A percentile compares a stretch with the other conserved stretches of the same genome.
Evolutionary conservation across 2,888 invertebrate genomes (phyloP).

Genomic region (Chrysotoxum bicinctum): DNA sequence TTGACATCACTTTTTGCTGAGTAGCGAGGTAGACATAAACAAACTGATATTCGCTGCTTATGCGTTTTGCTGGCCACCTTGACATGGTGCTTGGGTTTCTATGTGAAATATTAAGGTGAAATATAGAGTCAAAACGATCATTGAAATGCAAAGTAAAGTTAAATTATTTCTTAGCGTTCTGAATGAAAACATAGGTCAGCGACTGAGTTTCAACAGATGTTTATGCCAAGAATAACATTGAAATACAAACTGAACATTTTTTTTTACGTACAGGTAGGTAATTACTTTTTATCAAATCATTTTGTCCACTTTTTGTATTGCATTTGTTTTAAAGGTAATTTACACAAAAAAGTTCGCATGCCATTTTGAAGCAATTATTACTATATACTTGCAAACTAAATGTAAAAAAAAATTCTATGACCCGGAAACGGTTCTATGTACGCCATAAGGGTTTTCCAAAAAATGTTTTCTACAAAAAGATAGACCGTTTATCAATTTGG

Average conservation of each 20-base stretch:
- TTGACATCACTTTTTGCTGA: constrained; percentile 25
- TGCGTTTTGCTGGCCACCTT: constrained; percentile 48
- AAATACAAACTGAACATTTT: not conserved
- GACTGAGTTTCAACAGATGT: not conserved
- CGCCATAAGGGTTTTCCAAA: no score
- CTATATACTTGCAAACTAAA: no score
- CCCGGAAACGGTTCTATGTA: no score
- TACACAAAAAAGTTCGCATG: no score
- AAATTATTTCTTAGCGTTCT: not conserved
- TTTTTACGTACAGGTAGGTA: no score
- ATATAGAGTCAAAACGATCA: not conserved
- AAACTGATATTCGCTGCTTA: constrained; percentile 19
- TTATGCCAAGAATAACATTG: not conserved
- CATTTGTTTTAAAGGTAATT: no score
- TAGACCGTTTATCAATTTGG: no score
- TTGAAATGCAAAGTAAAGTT: not conserved
- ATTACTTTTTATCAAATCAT: no score
- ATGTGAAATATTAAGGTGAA: not conserved
- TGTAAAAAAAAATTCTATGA: no score
- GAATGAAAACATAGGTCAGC: not conserved
- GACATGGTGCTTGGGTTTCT: constrained; percentile 24
- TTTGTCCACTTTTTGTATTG: no score
- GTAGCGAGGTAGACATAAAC: not conserved
- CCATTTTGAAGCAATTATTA: no score
- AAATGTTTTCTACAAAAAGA: no score